Base-by-base conservation (phyloP, 2,113 vertebrate species). In the Labrus mixtus region DNA sequence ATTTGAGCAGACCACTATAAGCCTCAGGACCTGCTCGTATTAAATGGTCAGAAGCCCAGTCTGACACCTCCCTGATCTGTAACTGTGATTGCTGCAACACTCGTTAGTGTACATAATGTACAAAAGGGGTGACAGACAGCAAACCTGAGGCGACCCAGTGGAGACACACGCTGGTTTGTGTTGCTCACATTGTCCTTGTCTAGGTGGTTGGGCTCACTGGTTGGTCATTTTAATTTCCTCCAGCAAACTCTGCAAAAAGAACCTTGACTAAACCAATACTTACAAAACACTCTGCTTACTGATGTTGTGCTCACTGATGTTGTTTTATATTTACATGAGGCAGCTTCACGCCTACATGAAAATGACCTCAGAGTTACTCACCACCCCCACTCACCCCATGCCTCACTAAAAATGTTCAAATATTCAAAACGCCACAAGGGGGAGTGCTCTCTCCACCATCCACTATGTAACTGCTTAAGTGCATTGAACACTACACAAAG, bases 341-440 rank as follows among this genome's bases (percentile, higher is more conserved):
- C 53, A 23, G 20, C 66, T 70, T 53, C 68, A 48, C 8, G 39
- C 10, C 20, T 10, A 29, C 50, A 57, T 45, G 10, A 50, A 53
- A 61, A 25, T 56, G 25, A 25, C 25, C 25, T 25, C 3, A 3
- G 3, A 3, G 4, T 33, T 33, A 33, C 29, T 33, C 45, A 12
- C 13, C 12, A 65, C 54, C n/a, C 6, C 25, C 25, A 12, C n/a
- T n/a, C 23, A 48, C 22, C 17, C 2, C 13, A 33, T 6, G 29
- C 29, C 39, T 10, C 39, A 41, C 39, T 15, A 16, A 16, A 10
- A 37, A 2, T 19, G 13, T 58, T 19, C 17, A 0, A 48, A 66
- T 46, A 25, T 8, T 3, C 8, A 8, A 45, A 59, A 33, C 3
- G 56, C 45, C 81, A 75, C 69, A 59, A 73, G 66, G 33, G 22